These are phyloP conservation scores for Saxidomus purpurata DNA, from an alignment of 1,140 invertebrate species.

Conservation along the genomic window DNA sequence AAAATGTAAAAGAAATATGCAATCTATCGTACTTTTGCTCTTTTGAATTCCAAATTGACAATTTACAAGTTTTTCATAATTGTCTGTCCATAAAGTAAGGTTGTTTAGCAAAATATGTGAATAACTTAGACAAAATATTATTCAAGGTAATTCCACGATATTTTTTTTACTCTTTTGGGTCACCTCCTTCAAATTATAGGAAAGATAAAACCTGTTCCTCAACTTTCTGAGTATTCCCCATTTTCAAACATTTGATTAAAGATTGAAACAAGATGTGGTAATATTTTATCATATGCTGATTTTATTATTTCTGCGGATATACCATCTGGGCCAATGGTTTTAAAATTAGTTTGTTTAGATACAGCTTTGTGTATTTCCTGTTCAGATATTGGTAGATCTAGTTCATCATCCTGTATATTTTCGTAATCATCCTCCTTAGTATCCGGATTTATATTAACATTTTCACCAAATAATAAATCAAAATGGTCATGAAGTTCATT, in stretches of 20 bases:
- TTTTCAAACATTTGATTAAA: not conserved
- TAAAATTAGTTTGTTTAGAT: too few relatives aligned
- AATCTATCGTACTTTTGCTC: not conserved
- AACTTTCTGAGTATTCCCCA: not conserved
- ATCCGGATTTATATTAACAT: too few relatives aligned
- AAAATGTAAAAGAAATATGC: constrained; percentile 27
- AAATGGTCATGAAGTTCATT: too few relatives aligned
- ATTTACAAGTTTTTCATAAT: not conserved
- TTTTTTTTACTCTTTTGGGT: not conserved
- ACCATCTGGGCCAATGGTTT: not conserved
- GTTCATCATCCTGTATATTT: too few relatives aligned
- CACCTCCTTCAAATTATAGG: constrained; percentile 14
- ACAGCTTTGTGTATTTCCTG: not conserved
- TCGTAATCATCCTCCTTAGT: not conserved
- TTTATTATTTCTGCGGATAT: not conserved
- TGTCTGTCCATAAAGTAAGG: not conserved
- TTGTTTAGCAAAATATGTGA: not conserved
- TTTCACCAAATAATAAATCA: too few relatives aligned
- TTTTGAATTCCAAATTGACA: constrained; percentile 20
- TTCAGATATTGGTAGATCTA: not conserved
- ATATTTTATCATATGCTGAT: not conserved
- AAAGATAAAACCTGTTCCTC: not conserved
- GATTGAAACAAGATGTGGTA: not conserved
- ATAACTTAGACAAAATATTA: not conserved
- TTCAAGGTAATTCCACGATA: too few relatives aligned